These are phyloP conservation scores for Bucorvus abyssinicus DNA, from an alignment of 2,797 vertebrate species.

Conservation along the genomic window DNA sequence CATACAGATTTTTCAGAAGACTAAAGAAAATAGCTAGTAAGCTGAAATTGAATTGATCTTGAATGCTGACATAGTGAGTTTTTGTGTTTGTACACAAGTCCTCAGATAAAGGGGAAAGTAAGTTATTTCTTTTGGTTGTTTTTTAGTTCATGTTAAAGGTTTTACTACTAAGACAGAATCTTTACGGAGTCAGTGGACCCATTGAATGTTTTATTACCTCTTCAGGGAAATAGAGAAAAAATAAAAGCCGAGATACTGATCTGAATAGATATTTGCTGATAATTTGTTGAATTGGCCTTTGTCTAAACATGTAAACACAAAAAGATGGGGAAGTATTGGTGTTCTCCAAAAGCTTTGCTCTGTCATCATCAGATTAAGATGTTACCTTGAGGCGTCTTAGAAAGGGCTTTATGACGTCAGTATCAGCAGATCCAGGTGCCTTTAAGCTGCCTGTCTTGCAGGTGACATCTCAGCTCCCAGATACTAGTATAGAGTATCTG, in stretches of 20 bases:
- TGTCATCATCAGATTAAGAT: background rate
- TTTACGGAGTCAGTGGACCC: background rate
- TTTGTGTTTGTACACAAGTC: fast-evolving
- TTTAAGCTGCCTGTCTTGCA: background rate
- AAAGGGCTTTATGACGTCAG: background rate
- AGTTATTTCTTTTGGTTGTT: background rate
- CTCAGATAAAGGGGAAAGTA: background rate
- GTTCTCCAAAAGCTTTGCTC: background rate
- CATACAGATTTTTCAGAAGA: background rate
- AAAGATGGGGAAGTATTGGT: background rate
- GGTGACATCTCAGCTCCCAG: background rate
- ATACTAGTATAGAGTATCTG: background rate
- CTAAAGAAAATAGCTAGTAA: background rate
- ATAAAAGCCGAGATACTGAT: background rate
- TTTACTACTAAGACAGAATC: background rate
- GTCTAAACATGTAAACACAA: background rate
- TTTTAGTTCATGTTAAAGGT: background rate
- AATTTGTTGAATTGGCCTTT: background rate
- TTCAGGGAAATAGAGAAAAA: background rate
- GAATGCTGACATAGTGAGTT: background rate
- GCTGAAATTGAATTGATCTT: background rate
- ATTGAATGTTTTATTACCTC: background rate
- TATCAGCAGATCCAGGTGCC: background rate
- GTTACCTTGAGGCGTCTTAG: background rate
- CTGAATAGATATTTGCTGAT: background rate